Conservation (phyloP, 1,140 invertebrate species). For the Berghia stephanieae region DNA sequence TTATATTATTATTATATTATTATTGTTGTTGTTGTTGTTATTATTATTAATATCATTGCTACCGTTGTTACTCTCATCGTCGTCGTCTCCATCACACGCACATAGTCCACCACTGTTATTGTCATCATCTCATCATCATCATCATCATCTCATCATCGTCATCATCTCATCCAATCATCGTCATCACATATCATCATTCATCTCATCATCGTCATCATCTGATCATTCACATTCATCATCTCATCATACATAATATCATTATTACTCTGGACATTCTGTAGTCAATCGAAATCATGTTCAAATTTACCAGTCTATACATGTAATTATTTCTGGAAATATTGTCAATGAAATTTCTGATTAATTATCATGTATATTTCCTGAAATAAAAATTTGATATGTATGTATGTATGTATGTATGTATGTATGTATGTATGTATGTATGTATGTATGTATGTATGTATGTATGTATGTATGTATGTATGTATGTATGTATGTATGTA, state of each 20-base stretch:
- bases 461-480: background rate
- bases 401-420: constrained; percentile 28
- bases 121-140: too few species aligned
- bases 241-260: background rate
- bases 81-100: too few species aligned
- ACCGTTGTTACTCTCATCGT: too few species aligned
- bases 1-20: too few species aligned
- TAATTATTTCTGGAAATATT: background rate
- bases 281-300: background rate
- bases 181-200: too few species aligned
- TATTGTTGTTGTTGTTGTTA: too few species aligned
- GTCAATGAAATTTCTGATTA: too few species aligned
- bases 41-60: too few species aligned
- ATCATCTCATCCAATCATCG: too few species aligned
- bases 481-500: background rate
- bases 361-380: too few species aligned
- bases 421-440: constrained; percentile 27
- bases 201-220: background rate
- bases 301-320: background rate
- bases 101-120: background rate
- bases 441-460: background rate
- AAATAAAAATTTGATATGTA: background rate
- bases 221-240: background rate
- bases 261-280: background rate
- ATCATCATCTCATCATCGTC: too few species aligned